Evolutionary conservation across 2,888 invertebrate species (phyloP).

Genomic region (Formica aserva): DNA sequence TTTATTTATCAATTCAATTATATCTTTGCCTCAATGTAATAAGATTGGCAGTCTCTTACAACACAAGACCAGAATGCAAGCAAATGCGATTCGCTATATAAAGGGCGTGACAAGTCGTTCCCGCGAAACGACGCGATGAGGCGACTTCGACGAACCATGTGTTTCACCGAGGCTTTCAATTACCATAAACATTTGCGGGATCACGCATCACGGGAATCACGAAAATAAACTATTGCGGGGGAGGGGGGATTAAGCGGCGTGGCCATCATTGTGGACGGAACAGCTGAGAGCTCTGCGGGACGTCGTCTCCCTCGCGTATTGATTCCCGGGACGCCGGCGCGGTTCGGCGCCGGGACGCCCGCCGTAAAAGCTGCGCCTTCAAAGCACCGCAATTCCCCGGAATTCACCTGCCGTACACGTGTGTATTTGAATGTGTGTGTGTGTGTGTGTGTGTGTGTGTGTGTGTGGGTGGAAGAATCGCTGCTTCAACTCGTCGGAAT

Average conservation of each 20-base stretch:
- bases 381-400: conserved; percentile 55
- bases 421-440: neutral
- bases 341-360: conserved; percentile 81
- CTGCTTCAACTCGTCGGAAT: conserved; percentile 13
- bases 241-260: neutral
- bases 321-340: conserved; percentile 84
- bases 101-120: conserved; percentile 61
- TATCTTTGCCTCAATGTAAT: neutral
- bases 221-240: conserved; percentile 49
- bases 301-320: conserved; percentile 78
- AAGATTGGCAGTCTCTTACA: neutral
- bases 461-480: neutral
- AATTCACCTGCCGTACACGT: conserved; percentile 68
- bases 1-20: neutral
- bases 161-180: conserved; percentile 41
- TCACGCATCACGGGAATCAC: conserved; percentile 25
- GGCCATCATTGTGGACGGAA: conserved; percentile 56
- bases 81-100: conserved; percentile 35
- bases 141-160: conserved; percentile 23
- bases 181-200: conserved; percentile 39
- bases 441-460: too few species aligned
- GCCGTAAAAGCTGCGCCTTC: conserved; percentile 69
- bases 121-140: conserved; percentile 16
- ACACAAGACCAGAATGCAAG: neutral
- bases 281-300: conserved; percentile 79